Evolutionary conservation across 2,888 invertebrate species (phyloP).

Genomic region (Argynnis bischoffii): DNA sequence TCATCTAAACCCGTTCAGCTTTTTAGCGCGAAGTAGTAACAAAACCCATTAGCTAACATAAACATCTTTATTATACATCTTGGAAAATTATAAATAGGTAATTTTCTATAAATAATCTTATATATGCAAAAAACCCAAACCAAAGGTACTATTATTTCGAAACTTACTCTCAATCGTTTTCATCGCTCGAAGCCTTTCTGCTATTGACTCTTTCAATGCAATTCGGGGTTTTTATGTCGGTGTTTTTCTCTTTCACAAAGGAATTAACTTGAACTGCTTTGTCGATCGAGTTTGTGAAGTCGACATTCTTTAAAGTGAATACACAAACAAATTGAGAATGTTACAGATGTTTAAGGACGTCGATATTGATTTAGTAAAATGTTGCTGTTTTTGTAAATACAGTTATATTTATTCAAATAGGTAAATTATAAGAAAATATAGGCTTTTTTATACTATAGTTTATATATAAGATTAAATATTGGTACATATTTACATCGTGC

Average conservation of each 20-base stretch:
- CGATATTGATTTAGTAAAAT: background rate
- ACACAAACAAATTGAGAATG: constrained; percentile 31
- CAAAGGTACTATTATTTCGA: background rate
- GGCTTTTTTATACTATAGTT: too few relatives aligned
- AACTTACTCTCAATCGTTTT: constrained; percentile 1
- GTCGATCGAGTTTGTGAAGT: constrained; percentile 32
- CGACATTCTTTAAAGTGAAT: constrained; percentile 28
- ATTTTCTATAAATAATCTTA: too few relatives aligned
- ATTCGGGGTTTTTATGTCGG: constrained; percentile 23
- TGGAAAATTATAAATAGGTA: too few relatives aligned
- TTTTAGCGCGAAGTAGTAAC: too few relatives aligned
- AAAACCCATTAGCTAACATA: too few relatives aligned
- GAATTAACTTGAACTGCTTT: constrained; percentile 40
- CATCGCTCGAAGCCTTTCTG: constrained; percentile 1
- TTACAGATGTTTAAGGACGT: constrained; percentile 5
- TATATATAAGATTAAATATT: too few relatives aligned
- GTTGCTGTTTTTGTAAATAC: background rate
- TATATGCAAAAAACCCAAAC: background rate
- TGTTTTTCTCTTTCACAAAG: constrained; percentile 40
- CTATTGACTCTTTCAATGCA: constrained; percentile 9
- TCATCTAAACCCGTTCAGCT: too few relatives aligned
- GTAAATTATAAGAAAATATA: too few relatives aligned
- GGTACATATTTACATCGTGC: too few relatives aligned
- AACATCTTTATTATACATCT: too few relatives aligned
- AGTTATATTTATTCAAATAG: background rate